phyloP scores from a whole-genome alignment of 2,888 invertebrate species.

The Luperina nickerlii region DNA sequence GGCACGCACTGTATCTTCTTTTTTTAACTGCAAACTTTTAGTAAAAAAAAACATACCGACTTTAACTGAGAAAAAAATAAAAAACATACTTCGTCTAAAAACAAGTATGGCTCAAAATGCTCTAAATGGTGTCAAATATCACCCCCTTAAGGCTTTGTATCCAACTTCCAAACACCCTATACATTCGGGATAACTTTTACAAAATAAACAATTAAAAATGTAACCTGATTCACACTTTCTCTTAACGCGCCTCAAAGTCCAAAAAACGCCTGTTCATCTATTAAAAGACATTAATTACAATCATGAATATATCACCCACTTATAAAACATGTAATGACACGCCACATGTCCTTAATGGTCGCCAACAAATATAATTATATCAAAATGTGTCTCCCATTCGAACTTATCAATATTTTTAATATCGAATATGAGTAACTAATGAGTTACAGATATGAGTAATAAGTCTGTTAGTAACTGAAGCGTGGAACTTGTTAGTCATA shows the following conservation, averaged over 20 bases:
- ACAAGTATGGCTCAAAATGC: too few relatives aligned
- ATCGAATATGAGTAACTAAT: conserved; percentile 61
- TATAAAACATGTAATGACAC: conserved; percentile 59
- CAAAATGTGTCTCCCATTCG: conserved; percentile 62
- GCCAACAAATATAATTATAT: conserved; percentile 41
- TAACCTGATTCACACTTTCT: conserved; percentile 44
- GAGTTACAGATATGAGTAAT: conserved; percentile 66
- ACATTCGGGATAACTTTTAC: neutral
- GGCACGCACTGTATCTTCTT: too few relatives aligned
- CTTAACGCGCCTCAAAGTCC: conserved; percentile 6
- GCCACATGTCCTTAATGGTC: conserved; percentile 60
- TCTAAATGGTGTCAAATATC: too few relatives aligned
- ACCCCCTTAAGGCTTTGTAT: too few relatives aligned
- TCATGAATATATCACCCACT: conserved; percentile 59
- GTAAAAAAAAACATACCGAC: too few relatives aligned
- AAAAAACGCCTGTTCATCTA: conserved; percentile 29
- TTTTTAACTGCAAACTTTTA: too few relatives aligned
- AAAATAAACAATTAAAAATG: neutral
- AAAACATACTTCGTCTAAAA: too few relatives aligned
- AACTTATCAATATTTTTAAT: conserved; percentile 61
- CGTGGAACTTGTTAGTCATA: conserved; percentile 24
- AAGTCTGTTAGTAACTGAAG: conserved; percentile 32
- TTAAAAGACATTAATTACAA: conserved; percentile 55
- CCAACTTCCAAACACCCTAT: too few relatives aligned
- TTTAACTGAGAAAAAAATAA: too few relatives aligned